Evolutionary conservation across 1,140 invertebrate species (phyloP), one percentile per base, ranked within the genome.

Genomic region (Gryllus bimaculatus): DNA sequence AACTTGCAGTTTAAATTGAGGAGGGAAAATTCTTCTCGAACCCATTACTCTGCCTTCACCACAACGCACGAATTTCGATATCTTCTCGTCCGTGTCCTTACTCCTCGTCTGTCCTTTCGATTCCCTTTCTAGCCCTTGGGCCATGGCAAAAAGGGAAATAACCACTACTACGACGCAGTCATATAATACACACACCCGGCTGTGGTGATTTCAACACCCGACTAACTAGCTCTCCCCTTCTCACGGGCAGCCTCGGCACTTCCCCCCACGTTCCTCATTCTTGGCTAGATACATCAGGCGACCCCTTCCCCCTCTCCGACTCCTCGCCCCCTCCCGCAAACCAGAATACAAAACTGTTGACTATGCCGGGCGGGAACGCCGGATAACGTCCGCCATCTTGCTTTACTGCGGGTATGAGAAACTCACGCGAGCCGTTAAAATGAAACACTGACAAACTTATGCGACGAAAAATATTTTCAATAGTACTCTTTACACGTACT

Each of bases 1-100:
- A 80, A 96, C 94, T 88, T 93, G 92, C 76, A 95, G 88, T 85
- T 94, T 96, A 85, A 96, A 96, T 83, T 93, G 90, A 81, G 93
- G 92, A 82, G 93, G 90, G 82, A 95, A 96, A 83, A 95, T 95
- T 47, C 94, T 89, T 75, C 94, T 88, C 77, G 93, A 94, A 54
- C 93, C 93, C 88, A 90, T 88, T 73, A 88, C 89, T 81, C 88
- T 90, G 76, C 87, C 84, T 79, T 87, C 83, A 18, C 77, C 82
- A 80, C 78, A 83, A 76, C 82, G 85, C 82, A 81, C 84, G 83
- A 85, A 87, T 88, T 85, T 86, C 83, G 83, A 84, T 83, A 80
- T 82, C 84, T 84, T 86, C 81, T 84, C 85, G 82, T 84, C 83
- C 84, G 86, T 85, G 48, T 81, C 80, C 78, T 81, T 81, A 81